Evolutionary conservation across 1,140 invertebrate species (phyloP), one percentile per base, ranked within the genome.

Genomic region (Caerostris darwini): DNA sequence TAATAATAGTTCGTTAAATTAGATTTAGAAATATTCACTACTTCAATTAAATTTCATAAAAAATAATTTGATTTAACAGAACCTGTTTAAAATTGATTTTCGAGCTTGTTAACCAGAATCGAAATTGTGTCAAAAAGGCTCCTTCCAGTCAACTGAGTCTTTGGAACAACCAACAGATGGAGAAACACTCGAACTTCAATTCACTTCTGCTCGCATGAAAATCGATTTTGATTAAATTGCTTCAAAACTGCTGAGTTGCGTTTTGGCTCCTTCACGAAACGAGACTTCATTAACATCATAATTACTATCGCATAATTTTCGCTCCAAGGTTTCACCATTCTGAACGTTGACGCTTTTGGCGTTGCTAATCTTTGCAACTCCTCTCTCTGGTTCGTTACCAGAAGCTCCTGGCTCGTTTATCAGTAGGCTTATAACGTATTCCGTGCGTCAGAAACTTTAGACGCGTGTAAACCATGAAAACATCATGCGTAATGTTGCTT

Each of bases 231-330:
- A 85, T 85, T 14, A 85, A 85, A 85, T 85, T 85, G 54, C 53
- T 85, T 3, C 57, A 56, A 56, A 85, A 64, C n/a, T 64, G 57
- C 85, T 61, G 56, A 87, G 59, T 87, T 8, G 85, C 17, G 34
- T 87, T 87, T 87, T 57, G 6, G 58, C 14, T 53, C 34, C 34
- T n/a, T 50, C 82, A 58, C n/a, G 85, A 53, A 64, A 87, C 57
- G 85, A 5, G 19, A 53, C 85, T 87, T 87, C 85, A 87, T 87
- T 87, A 87, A 87, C 85, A 50, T 87, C 59, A 87, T 64, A 87
- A 87, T 87, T 64, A 87, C 85, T 61, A 87, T 87, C 85, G 53
- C 85, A 59, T 61, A 87, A 87, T 87, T 87, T 64, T 61, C 57
- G 59, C 85, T 64, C 34, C 57, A 87, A 87, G 85, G n/a, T 87